Evolutionary conservation across 2,797 vertebrate genomes (phyloP), one percentile per base, ranked within the genome.

Genomic region (Alcedo quadribrachys): DNA sequence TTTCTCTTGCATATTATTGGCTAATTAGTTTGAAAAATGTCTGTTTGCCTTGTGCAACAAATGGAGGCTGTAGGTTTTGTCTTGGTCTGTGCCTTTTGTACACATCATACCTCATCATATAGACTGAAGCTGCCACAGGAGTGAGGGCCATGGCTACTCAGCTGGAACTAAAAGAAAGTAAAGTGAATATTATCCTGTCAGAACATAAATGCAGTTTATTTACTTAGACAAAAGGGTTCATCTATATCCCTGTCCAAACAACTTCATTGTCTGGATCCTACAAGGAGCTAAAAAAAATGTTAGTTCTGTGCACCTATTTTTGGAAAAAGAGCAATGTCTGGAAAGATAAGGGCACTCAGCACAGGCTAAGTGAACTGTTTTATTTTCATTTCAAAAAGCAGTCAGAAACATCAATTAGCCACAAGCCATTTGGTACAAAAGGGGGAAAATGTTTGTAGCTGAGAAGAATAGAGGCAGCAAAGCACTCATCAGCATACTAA

Each of bases 1-100:
- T 98, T 98, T 98, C 98, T 98, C 98, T 98, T 97, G 98, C 98
- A 98, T 98, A 99, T 99, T 98, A 99, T 99, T 99, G 99, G 98
- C 98, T 99, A 99, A 99, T 99, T 99, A 99, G 98, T 98, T 98
- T 98, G 98, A 99, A 99, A 98, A 98, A 99, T 98, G 98, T 98
- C 98, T 99, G 98, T 99, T 99, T 98, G 98, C 98, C 98, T 98
- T 98, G 98, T 98, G 98, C 98, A 98, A 98, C 98, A 98, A 98
- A 96, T 98, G 97, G 97, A 97, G 96, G 97, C 97, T 97, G 98
- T 97, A 97, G 97, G 97, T 97, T 98, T 98, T 98, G 98, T 98
- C 98, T 98, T 97, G 97, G 97, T 97, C 97, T 95, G 96, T 97
- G 98, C 97, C 97, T 98, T 98, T 98, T 98, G 98, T 98, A 98